phyloP scores from a whole-genome alignment of 2,797 vertebrate species.

The Anniella stebbinsi region DNA sequence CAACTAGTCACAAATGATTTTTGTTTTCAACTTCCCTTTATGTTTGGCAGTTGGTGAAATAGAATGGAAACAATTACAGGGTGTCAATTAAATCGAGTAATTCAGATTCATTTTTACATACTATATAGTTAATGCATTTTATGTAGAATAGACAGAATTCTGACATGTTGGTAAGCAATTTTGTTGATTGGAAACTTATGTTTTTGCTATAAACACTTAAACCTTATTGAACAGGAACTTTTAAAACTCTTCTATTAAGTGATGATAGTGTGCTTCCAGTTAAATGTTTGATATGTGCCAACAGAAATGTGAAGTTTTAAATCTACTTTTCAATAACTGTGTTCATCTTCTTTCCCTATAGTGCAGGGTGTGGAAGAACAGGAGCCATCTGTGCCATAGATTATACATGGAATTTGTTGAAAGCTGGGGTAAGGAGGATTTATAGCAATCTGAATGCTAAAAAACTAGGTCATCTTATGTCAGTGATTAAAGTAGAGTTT shows the following conservation, averaged over 20 bases:
- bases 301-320: not conserved
- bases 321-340: constrained; percentile 16
- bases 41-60: not conserved
- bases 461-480: constrained; percentile 43
- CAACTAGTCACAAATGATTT: not conserved
- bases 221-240: not conserved
- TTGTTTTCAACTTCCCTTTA: not conserved
- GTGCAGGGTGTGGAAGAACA: constrained; percentile 98
- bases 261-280: not conserved
- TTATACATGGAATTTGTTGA: constrained; percentile 99
- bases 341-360: constrained; percentile 74
- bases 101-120: not conserved
- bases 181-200: not conserved
- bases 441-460: constrained; percentile 35
- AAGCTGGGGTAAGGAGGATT: constrained; percentile 90
- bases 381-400: constrained; percentile 99
- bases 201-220: not conserved
- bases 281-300: not conserved
- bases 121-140: not conserved
- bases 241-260: not conserved
- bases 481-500: constrained; percentile 38
- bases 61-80: not conserved
- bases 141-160: not conserved
- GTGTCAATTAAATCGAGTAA: not conserved
- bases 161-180: not conserved